Percentiles rank a stretch among this genome's conserved stretches.
phyloP scores from a whole-genome alignment of 2,113 vertebrate genomes.

The Neofelis nebulosa region DNA sequence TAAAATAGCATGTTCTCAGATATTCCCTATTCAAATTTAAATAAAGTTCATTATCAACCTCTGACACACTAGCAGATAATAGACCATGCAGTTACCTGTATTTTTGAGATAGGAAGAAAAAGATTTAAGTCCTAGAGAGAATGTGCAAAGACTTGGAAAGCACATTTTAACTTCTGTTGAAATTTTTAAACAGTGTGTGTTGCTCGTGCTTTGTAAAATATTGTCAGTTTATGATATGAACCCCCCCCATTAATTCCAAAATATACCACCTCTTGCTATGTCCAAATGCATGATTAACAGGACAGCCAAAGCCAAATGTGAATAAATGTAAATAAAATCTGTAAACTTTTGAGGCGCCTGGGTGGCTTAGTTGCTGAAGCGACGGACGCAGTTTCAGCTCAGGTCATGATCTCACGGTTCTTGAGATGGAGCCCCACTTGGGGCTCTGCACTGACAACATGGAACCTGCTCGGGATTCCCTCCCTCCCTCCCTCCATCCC shows the following conservation, averaged over 20 bases:
- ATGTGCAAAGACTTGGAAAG: background rate
- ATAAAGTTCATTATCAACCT: background rate
- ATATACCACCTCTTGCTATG: background rate
- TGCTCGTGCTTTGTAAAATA: background rate
- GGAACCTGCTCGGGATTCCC: too few relatives aligned
- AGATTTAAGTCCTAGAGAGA: background rate
- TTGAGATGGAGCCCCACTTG: too few relatives aligned
- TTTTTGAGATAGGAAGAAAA: background rate
- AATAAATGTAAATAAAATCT: background rate
- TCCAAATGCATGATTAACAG: background rate
- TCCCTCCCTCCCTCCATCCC: too few relatives aligned
- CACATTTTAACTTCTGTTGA: background rate
- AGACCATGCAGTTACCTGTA: background rate
- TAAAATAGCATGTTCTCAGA: background rate
- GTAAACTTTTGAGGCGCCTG: background rate
- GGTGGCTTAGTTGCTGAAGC: too few relatives aligned
- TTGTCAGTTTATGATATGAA: background rate
- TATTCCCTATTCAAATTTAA: background rate
- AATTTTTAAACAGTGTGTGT: background rate
- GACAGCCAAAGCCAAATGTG: background rate
- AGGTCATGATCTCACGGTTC: too few relatives aligned
- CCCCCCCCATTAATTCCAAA: background rate
- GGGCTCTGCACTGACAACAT: too few relatives aligned
- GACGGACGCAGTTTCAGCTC: too few relatives aligned
- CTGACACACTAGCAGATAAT: background rate